A percentile compares a stretch with the other conserved stretches of the same genome.
Evolutionary conservation across 2,888 invertebrate species (phyloP).

Genomic region (Habrosyne pyritoides): DNA sequence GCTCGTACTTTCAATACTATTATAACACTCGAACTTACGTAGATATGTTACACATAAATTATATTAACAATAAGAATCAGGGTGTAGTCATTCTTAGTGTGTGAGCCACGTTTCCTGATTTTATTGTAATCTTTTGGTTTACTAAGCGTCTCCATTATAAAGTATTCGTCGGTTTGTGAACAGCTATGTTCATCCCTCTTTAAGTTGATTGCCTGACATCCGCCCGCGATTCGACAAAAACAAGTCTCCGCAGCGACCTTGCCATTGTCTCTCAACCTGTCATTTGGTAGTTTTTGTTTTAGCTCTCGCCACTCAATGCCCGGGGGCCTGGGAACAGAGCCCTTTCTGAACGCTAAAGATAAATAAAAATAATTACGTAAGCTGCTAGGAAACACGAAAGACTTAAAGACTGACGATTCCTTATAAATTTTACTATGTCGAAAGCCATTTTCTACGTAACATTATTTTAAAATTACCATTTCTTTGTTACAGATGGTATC

Average conservation of each 20-base stretch:
- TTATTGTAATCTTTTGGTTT: too few relatives aligned
- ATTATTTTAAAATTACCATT: slow-evolving; percentile 1
- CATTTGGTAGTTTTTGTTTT: slow-evolving; percentile 35
- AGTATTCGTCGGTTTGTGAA: neutral
- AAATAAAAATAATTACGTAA: slow-evolving; percentile 21
- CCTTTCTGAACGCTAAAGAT: slow-evolving; percentile 24
- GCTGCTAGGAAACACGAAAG: neutral
- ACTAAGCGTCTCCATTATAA: slow-evolving; percentile 11
- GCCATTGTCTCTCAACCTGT: slow-evolving; percentile 54
- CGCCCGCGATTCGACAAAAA: slow-evolving; percentile 51
- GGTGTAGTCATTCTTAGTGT: too few relatives aligned
- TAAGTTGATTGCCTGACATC: slow-evolving; percentile 47
- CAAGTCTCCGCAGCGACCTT: slow-evolving; percentile 55
- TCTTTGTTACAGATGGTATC: slow-evolving; percentile 86
- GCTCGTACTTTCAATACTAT: too few relatives aligned
- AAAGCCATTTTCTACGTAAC: too few relatives aligned
- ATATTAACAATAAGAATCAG: too few relatives aligned
- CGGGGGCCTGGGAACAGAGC: slow-evolving; percentile 27
- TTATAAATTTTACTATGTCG: neutral
- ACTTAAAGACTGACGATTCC: neutral
- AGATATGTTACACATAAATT: too few relatives aligned
- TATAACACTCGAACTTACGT: too few relatives aligned
- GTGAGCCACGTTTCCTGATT: too few relatives aligned
- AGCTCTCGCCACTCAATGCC: slow-evolving; percentile 11
- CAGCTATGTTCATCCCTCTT: slow-evolving; percentile 11